These are phyloP conservation scores for Gonioctena quinquepunctata DNA, from an alignment of 1,140 invertebrate genomes.

Conservation along the genomic window DNA sequence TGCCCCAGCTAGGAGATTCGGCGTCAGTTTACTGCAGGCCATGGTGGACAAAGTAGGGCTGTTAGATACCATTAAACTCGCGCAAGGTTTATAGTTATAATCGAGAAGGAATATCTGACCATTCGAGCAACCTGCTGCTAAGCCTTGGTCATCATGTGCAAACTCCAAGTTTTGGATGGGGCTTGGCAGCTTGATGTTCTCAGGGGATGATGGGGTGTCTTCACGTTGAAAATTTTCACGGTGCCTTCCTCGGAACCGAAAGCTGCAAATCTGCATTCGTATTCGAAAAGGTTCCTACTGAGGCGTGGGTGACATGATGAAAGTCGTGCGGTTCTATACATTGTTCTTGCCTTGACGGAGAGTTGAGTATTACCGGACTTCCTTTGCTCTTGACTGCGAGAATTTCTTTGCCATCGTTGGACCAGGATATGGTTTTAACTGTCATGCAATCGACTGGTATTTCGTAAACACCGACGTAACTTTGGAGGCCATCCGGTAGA, in stretches of 20 bases:
- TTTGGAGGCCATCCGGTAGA: constrained; percentile 40
- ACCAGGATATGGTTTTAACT: constrained; percentile 40
- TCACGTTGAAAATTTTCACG: constrained; percentile 30
- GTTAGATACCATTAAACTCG: constrained; percentile 37
- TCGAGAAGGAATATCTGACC: constrained; percentile 38
- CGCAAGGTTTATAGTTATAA: constrained; percentile 22
- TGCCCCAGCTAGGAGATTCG: constrained; percentile 32
- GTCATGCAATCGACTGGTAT: constrained; percentile 21
- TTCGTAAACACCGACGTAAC: constrained; percentile 27
- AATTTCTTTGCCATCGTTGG: constrained; percentile 32
- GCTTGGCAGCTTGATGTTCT: constrained; percentile 28
- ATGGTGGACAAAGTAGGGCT: constrained; percentile 31
- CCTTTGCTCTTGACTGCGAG: constrained; percentile 32
- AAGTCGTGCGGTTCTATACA: constrained; percentile 5
- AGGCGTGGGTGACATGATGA: constrained; percentile 9
- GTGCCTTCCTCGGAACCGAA: constrained; percentile 33
- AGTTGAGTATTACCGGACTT: constrained; percentile 24
- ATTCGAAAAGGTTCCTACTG: constrained; percentile 31
- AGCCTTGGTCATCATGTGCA: constrained; percentile 28
- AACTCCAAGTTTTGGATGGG: constrained; percentile 36
- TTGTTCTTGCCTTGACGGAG: constrained; percentile 6
- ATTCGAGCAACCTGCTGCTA: constrained; percentile 38
- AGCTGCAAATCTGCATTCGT: constrained; percentile 22
- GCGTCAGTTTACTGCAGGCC: constrained; percentile 25
- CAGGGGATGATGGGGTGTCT: constrained; percentile 2